These are phyloP conservation scores for Mesorhabditis spiculigera DNA, from an alignment of 2,888 invertebrate genomes.

Conservation along the genomic window DNA sequence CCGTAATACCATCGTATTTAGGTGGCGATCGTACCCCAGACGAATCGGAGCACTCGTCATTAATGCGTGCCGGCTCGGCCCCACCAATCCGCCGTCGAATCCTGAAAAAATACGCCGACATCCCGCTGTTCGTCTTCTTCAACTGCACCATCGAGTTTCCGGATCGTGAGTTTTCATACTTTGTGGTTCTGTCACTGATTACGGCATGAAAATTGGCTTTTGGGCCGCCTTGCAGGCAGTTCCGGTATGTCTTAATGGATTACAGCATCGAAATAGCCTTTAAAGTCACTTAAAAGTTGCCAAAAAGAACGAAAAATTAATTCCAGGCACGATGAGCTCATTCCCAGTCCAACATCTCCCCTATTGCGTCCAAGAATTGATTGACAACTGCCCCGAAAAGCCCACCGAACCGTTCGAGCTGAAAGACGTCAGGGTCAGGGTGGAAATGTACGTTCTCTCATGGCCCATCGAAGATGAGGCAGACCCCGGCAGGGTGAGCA, in stretches of 20 bases:
- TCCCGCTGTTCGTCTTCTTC: slow-evolving; percentile 35
- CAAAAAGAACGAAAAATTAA: neutral
- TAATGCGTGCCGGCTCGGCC: slow-evolving; percentile 1
- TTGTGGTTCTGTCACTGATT: no score
- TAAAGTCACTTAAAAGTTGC: no score
- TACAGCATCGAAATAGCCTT: no score
- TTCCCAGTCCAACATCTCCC: slow-evolving; percentile 32
- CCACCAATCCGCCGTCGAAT: neutral
- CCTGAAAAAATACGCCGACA: slow-evolving; percentile 8
- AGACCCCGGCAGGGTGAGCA: neutral
- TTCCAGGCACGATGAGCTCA: slow-evolving; percentile 18
- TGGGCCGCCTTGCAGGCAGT: no score
- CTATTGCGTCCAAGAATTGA: slow-evolving; percentile 17
- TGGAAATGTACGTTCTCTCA: slow-evolving; percentile 38
- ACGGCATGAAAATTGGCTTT: no score
- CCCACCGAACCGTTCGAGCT: slow-evolving; percentile 8
- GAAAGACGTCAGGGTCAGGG: slow-evolving; percentile 14
- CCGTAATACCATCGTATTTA: neutral
- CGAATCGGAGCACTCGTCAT: slow-evolving; percentile 2
- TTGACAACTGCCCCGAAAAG: slow-evolving; percentile 23
- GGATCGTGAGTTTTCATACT: neutral
- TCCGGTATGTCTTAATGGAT: no score
- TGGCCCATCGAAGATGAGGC: slow-evolving; percentile 22
- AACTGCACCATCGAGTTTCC: slow-evolving; percentile 25
- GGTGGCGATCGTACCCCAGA: slow-evolving; percentile 2